phyloP scores from a whole-genome alignment of 2,797 vertebrate genomes.

The Heteromormyrus szaboi region DNA sequence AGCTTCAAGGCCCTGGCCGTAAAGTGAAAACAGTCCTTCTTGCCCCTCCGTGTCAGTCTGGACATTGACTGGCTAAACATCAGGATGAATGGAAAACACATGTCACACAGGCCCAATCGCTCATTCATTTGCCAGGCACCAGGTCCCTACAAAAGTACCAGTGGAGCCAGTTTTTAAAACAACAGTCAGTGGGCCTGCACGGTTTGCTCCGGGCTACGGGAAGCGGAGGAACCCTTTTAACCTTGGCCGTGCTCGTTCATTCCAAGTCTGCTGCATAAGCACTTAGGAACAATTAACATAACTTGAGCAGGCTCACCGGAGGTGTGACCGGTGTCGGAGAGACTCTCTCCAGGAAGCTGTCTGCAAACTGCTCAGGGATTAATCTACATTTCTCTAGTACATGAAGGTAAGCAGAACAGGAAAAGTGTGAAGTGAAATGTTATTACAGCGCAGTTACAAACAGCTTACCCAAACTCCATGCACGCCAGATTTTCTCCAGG shows the following conservation, averaged over 20 bases:
- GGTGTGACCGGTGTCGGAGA: background rate
- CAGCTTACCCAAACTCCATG: background rate
- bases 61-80: slow-evolving; percentile 45
- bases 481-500: background rate
- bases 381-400: background rate
- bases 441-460: background rate
- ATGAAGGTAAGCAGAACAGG: background rate
- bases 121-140: slow-evolving; percentile 37
- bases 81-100: slow-evolving; percentile 67
- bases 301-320: slow-evolving; percentile 14
- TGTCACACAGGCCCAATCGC: slow-evolving; percentile 49
- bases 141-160: slow-evolving; percentile 33
- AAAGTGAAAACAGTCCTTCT: slow-evolving; percentile 60
- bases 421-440: background rate
- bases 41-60: slow-evolving; percentile 70
- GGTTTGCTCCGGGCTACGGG: slow-evolving; percentile 29
- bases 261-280: slow-evolving; percentile 16
- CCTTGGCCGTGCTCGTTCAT: slow-evolving; percentile 23
- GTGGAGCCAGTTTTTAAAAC: slow-evolving; percentile 35
- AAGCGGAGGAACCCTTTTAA: slow-evolving; percentile 22
- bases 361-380: background rate
- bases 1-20: slow-evolving; percentile 21
- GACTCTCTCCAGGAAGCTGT: background rate
- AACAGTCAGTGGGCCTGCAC: slow-evolving; percentile 36
- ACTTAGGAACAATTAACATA: slow-evolving; percentile 32